phyloP scores from a whole-genome alignment of 2,797 vertebrate genomes.

The Argyrosomus regius region DNA sequence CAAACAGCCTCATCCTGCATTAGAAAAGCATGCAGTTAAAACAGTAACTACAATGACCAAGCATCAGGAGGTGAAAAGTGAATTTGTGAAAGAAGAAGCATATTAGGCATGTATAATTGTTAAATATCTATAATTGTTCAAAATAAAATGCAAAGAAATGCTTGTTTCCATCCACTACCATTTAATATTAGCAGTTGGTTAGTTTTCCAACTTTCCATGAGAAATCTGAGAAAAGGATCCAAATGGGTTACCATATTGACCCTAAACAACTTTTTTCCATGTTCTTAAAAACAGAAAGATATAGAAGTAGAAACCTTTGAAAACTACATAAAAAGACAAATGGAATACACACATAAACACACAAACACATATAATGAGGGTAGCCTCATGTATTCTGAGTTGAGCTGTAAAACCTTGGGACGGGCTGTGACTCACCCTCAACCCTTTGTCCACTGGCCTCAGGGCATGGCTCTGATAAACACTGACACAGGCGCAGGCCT shows the following conservation, averaged over 20 bases:
- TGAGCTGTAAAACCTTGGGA: slow-evolving; percentile 33
- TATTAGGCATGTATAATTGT: no score
- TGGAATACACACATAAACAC: not conserved
- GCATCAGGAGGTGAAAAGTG: no score
- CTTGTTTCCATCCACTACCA: no score
- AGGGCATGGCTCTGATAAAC: slow-evolving; percentile 46
- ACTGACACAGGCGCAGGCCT: not conserved
- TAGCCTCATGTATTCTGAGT: slow-evolving; percentile 13
- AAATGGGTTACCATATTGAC: no score
- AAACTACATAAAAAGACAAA: not conserved
- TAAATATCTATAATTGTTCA: no score
- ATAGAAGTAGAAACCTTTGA: not conserved
- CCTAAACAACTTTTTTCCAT: not conserved
- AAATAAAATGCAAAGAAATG: no score
- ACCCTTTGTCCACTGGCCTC: slow-evolving; percentile 47
- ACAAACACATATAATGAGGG: not conserved
- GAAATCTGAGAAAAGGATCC: no score
- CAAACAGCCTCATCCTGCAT: no score
- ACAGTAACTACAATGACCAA: no score
- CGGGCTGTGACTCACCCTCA: slow-evolving; percentile 58
- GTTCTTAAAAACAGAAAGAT: not conserved
- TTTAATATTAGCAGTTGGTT: no score
- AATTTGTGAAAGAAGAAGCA: no score
- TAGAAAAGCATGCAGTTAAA: no score
- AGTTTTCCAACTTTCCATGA: not conserved